phyloP scores from a whole-genome alignment of 2,113 vertebrate genomes.

The Myotis davidii region DNA sequence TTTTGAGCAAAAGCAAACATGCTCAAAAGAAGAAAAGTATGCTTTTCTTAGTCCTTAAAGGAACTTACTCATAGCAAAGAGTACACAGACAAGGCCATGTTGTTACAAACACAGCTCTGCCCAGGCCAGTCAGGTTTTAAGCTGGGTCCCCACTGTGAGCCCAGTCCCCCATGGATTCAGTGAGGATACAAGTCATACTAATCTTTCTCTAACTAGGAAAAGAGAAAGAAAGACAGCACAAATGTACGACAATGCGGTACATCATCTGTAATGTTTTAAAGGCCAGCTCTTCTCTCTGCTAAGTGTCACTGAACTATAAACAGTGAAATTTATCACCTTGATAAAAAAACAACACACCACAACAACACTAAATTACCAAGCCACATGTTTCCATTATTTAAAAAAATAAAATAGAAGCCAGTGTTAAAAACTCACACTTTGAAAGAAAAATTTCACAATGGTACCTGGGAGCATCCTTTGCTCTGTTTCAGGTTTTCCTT shows the following conservation, averaged over 20 bases:
- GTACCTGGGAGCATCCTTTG: conserved; percentile 7
- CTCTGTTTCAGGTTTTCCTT: conserved; percentile 25
- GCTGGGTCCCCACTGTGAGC: background rate
- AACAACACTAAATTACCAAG: background rate
- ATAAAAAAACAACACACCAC: too few species aligned
- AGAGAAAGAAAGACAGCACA: conserved; percentile 41
- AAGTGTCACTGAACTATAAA: background rate
- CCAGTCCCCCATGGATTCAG: background rate
- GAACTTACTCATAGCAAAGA: background rate
- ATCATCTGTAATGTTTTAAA: conserved; percentile 28
- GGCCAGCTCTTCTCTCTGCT: background rate
- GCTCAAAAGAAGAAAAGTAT: conserved; percentile 36
- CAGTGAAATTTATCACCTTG: background rate
- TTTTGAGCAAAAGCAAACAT: conserved; percentile 46
- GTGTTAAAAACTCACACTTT: conserved; percentile 43
- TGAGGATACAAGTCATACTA: conserved; percentile 43
- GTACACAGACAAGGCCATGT: background rate
- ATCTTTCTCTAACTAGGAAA: conserved; percentile 55
- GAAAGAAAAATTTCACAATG: conserved; percentile 61
- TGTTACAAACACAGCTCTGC: background rate
- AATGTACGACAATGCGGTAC: conserved; percentile 31
- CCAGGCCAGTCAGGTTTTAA: background rate
- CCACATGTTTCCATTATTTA: background rate
- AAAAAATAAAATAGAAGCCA: background rate
- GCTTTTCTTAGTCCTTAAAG: conserved; percentile 45